Conservation (phyloP, 2,797 vertebrate genomes). For the Chrysocyon brachyurus region DNA sequence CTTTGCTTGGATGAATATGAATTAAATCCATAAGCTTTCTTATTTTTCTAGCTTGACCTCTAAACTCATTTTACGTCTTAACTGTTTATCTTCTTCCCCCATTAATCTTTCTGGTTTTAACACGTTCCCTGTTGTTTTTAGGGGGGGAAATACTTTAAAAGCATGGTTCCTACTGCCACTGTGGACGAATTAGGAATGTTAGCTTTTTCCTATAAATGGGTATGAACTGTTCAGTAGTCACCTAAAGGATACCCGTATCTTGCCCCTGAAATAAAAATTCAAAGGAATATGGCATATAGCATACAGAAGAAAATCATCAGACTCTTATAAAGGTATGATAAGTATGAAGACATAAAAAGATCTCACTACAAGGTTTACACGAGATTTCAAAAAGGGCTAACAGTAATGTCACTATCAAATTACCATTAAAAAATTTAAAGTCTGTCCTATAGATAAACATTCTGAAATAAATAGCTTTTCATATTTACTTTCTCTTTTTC, state of each 20-base stretch:
- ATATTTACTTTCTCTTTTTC: neutral
- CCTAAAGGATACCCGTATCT: neutral
- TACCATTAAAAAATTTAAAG: neutral
- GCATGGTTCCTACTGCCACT: conserved; percentile 45
- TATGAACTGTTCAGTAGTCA: neutral
- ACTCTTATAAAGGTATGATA: neutral
- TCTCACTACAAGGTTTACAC: neutral
- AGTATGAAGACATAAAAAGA: conserved; percentile 33
- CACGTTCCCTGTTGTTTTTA: conserved; percentile 75
- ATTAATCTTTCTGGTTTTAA: conserved; percentile 81
- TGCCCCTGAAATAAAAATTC: neutral
- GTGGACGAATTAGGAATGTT: conserved; percentile 21
- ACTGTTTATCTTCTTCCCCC: conserved; percentile 63
- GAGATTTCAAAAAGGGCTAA: neutral
- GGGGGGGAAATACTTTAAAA: neutral
- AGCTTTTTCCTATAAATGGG: conserved; percentile 49
- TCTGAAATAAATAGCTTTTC: neutral
- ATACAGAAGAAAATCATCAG: neutral
- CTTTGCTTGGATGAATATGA: conserved; percentile 88
- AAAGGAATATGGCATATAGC: neutral
- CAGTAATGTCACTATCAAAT: neutral
- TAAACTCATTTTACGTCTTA: conserved; percentile 83
- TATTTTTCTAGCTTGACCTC: conserved; percentile 87
- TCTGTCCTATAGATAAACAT: neutral
- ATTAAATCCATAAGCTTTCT: conserved; percentile 89